Evolutionary conservation across 2,797 vertebrate species (phyloP).

Genomic region (Enteromius treurensis): DNA sequence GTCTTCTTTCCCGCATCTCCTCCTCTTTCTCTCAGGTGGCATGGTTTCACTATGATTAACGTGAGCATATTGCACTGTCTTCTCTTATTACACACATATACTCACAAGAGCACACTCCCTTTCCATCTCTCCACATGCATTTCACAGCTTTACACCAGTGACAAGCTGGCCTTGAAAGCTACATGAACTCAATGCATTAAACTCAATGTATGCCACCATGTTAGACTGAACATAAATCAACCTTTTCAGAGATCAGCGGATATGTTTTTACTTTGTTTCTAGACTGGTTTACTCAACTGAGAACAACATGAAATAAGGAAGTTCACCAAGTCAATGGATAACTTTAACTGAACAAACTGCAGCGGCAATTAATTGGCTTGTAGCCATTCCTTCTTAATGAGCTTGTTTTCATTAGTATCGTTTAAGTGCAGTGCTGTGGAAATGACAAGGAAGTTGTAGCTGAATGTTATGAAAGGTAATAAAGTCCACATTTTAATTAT

Average conservation of each 20-base stretch:
- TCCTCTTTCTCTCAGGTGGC: constrained; percentile 66
- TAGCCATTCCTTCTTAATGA: constrained; percentile 54
- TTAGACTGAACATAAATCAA: constrained; percentile 29
- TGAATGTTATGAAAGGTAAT: constrained; percentile 45
- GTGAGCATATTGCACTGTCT: constrained; percentile 75
- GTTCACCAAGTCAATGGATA: constrained; percentile 35
- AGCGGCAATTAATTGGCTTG: constrained; percentile 47
- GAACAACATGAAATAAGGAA: constrained; percentile 32
- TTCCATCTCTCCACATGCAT: constrained; percentile 14
- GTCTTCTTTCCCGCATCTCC: constrained; percentile 55
- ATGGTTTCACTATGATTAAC: constrained; percentile 70
- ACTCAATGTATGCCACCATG: constrained; percentile 27
- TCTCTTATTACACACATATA: constrained; percentile 63
- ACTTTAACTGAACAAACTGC: constrained; percentile 42
- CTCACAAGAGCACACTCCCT: neutral
- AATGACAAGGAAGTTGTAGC: constrained; percentile 40
- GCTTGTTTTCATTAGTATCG: constrained; percentile 54
- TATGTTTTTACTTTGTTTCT: constrained; percentile 6
- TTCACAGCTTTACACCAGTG: constrained; percentile 26
- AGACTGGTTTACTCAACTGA: constrained; percentile 28
- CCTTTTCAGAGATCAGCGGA: constrained; percentile 17
- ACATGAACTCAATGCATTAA: neutral
- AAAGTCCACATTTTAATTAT: constrained; percentile 50
- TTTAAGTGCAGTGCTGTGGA: constrained; percentile 47
- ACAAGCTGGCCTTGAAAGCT: constrained; percentile 33